Evolutionary conservation across 1,140 invertebrate genomes (phyloP), one percentile per base, ranked within the genome.

Genomic region (Zaprionus vittiger): DNA sequence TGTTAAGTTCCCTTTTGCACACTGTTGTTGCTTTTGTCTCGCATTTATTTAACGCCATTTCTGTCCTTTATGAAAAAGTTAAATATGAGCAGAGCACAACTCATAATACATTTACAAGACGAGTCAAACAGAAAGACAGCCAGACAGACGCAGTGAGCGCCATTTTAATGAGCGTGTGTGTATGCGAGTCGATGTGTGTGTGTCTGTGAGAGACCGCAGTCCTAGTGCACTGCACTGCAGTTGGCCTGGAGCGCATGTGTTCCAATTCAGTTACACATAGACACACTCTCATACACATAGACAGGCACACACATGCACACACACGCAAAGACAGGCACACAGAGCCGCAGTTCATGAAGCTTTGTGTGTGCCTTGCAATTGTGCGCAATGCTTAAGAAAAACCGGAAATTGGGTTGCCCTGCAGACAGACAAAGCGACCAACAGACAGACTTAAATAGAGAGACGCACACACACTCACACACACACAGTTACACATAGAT

Each of bases 341-440:
- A 72, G 52, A 67, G 64, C 28, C 63, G 54, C 20, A 73, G 69
- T 47, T 77, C 63, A 66, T 74, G 75, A 38, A 28, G 72, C 60
- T 74, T 74, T 78, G 59, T 73, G 47, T 77, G 69, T 67, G 69
- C 38, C 73, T 79, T 79, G 79, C 80, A 89, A 89, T 90, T 76
- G 78, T 89, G 79, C 80, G 81, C 78, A 77, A 84, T 80, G 85
- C 85, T 89, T 90, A 89, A 90, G 85, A 90, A 84, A 81, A 89
- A 89, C 85, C 85, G 85, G 84, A 89, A 89, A 89, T 89, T 89
- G 84, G 84, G 85, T 89, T 89, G 85, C 85, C 84, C 66, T 61
- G 85, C 81, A 90, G 79, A 90, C 85, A 84, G 85, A 74, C 82
- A 76, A 63, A 63, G 70, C 79, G 59, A 76, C 77, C 73, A 68